Evolutionary conservation across 1,140 invertebrate genomes (phyloP), one percentile per base, ranked within the genome.

Genomic region (Eufriesea mexicana): DNA sequence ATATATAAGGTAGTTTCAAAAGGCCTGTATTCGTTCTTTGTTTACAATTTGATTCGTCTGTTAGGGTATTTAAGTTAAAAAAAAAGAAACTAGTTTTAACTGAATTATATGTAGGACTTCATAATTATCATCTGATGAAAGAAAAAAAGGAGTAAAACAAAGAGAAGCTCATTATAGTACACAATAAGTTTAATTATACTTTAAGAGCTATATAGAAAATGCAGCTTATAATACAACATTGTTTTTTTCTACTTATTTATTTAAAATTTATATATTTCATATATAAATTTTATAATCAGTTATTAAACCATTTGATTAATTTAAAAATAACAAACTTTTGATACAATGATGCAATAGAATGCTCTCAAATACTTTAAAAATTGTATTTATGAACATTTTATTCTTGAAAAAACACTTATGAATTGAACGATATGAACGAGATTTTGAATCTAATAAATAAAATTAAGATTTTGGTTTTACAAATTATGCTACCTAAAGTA

Each of bases 401-500:
- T 49, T 54, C 42, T 23, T 20, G 47, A 55, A 68, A 23, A 2
- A 35, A 25, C 12, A n/a, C 47, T 18, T 23, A 64, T 2, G 47
- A 49, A 76, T 76, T 49, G n/a, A 66, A 49, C n/a, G 23, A 49
- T 28, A 18, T 18, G 2, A 68, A 70, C n/a, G 18, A 14, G 10
- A 20, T 57, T 68, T 28, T 66, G 28, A 12, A 35, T 70, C 2
- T 20, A 79, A 55, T n/a, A 70, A 59, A 70, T 57, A 49, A 68
- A 55, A 78, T 28, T 68, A 14, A n/a, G 25, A 61, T 54, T 79
- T 79, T 70, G 42, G 64, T 12, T 70, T 20, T 55, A 45, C 42
- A 77, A 35, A 78, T 68, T 23, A 62, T 16, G 57, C 28, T 80
- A 23, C 18, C 51, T 70, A 79, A 72, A 59, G 45, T 80, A 25